A percentile compares a stretch with the other conserved stretches of the same genome.
phyloP scores from a whole-genome alignment of 2,888 invertebrate species.

The Drosophila colorata region DNA sequence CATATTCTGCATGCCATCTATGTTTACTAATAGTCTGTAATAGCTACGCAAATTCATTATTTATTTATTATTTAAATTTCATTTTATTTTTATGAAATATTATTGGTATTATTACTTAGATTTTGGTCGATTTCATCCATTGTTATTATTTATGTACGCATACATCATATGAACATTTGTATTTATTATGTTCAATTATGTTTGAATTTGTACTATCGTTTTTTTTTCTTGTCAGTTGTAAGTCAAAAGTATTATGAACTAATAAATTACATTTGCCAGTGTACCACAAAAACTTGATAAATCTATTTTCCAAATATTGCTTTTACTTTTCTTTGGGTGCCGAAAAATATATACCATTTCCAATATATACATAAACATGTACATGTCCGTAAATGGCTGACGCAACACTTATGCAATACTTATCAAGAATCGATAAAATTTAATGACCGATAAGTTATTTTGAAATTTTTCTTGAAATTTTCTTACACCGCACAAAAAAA shows the following conservation, averaged over 20 bases:
- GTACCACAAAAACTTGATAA: neutral
- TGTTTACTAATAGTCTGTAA: slow-evolving; percentile 26
- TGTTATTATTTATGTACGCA: slow-evolving; percentile 13
- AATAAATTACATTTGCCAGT: slow-evolving; percentile 19
- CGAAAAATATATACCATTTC: too few species aligned
- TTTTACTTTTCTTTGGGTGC: too few species aligned
- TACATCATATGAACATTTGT: neutral
- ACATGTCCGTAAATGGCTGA: too few species aligned
- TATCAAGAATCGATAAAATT: too few species aligned
- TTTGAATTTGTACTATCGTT: neutral
- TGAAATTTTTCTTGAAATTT: too few species aligned
- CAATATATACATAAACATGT: too few species aligned
- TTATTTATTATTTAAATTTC: slow-evolving; percentile 11
- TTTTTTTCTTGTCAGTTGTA: slow-evolving; percentile 1
- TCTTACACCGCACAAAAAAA: too few species aligned
- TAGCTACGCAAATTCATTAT: slow-evolving; percentile 17
- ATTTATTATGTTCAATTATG: slow-evolving; percentile 8
- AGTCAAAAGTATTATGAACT: slow-evolving; percentile 35
- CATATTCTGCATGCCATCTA: slow-evolving; percentile 10
- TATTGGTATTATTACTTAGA: slow-evolving; percentile 3
- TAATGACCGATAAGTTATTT: too few species aligned
- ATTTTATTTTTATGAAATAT: neutral
- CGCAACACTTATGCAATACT: too few species aligned
- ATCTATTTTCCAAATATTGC: too few species aligned
- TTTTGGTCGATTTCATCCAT: neutral